Evolutionary conservation across 2,113 vertebrate species (phyloP).

Genomic region (Pteruthius melanotis): DNA sequence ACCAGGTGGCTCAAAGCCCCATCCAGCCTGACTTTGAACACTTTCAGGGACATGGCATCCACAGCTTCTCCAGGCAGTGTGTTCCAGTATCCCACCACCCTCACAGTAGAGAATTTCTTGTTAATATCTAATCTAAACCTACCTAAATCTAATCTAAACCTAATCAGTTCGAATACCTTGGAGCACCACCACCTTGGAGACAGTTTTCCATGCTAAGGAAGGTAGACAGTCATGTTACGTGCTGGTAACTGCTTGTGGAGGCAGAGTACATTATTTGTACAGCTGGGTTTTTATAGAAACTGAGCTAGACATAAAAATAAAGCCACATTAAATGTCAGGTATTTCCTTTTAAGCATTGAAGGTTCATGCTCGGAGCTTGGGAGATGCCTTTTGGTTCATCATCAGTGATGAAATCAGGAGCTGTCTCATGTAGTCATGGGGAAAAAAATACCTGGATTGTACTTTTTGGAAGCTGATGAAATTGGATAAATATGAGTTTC

Average conservation of each 20-base stretch:
- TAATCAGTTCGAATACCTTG: neutral
- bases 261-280: accelerated
- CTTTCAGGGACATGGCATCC: neutral
- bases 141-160: neutral
- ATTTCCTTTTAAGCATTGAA: neutral
- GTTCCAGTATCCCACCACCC: neutral
- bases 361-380: accelerated
- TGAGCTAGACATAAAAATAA: neutral
- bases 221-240: neutral
- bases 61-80: neutral
- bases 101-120: neutral
- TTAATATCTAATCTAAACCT: neutral
- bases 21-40: neutral
- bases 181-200: neutral
- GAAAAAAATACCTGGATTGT: neutral
- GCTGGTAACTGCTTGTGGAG: neutral
- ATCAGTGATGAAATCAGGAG: neutral
- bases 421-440: neutral
- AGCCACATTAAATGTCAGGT: neutral
- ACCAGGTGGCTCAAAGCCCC: neutral
- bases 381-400: neutral
- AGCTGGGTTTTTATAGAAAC: neutral
- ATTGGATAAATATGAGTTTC: neutral
- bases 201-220: neutral
- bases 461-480: neutral